Evolutionary conservation across 2,888 invertebrate species (phyloP), one percentile per base, ranked within the genome.

Genomic region (Chrysopilus asiliformis): DNA sequence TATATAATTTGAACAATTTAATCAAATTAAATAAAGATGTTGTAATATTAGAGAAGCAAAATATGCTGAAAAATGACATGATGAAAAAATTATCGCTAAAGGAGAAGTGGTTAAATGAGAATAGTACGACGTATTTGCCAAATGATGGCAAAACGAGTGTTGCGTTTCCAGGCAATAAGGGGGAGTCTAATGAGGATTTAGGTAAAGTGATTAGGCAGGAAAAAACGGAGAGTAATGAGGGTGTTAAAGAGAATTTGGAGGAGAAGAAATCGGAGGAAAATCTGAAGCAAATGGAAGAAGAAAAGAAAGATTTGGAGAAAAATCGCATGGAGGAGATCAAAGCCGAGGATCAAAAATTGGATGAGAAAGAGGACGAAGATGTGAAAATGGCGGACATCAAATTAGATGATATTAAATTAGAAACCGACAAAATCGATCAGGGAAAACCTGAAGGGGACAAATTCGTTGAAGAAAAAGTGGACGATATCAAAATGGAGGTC

Each of bases 21-120:
- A 52, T 62, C n/a, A 61, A 60, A 45, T 50, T 63, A 51, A 60
- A 55, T 34, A 63, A 60, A 31, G 62, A 63, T 39, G 47, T 63
- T 4, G 57, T 60, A 32, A 53, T 50, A 27, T 42, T 63, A 40
- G 57, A 58, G 32, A 60, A 60, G 34, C 60, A 63, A 26, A 59
- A 57, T 43, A 42, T 58, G 7, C 60, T 63, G 3, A 59, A 53
- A 32, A 60, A 56, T 40, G 64, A 64, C 39, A 64, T 64, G 24
- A 48, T 60, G 36, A 58, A 55, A 31, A 64, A 64, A 43, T 42
- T 63, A 2, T 57, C 57, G 2, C 48, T 64, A 10, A 64, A 64
- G 38, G 62, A 64, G 34, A 57, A 64, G 43, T 64, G 64, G 64
- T 41, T 64, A 31, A 55, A 58, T 4, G 32, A 37, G 18, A 37